phyloP scores from a whole-genome alignment of 1,140 invertebrate species.

The Hypothenemus hampei region DNA sequence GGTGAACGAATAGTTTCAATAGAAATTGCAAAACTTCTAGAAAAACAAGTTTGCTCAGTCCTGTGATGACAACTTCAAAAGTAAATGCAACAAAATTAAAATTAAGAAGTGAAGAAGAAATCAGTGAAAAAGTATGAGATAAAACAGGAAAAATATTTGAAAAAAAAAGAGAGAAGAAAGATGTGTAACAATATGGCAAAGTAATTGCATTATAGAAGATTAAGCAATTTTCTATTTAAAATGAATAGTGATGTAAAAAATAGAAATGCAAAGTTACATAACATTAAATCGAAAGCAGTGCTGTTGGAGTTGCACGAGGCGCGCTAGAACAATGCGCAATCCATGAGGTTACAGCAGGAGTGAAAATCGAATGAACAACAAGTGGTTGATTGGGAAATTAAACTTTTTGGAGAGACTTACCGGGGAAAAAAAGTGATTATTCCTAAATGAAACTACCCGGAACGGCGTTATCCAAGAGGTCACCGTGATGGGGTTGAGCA shows the following conservation, averaged over 20 bases:
- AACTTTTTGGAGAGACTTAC: constrained; percentile 27
- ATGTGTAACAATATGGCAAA: constrained; percentile 14
- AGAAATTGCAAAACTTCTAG: no score
- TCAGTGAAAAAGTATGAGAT: neutral
- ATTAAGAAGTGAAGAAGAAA: no score
- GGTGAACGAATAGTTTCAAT: no score
- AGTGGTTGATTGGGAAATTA: constrained; percentile 23
- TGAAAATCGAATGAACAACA: constrained; percentile 33
- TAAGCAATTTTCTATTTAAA: constrained; percentile 21
- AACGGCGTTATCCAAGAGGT: constrained; percentile 30
- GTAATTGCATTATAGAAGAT: constrained; percentile 10
- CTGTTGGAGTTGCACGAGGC: constrained; percentile 34
- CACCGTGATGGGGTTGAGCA: constrained; percentile 35
- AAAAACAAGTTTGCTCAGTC: no score
- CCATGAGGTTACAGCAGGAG: constrained; percentile 5
- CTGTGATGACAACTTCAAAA: no score
- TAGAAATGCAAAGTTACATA: constrained; percentile 38
- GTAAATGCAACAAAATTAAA: no score
- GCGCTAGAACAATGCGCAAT: constrained; percentile 36
- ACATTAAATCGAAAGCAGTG: constrained; percentile 32
- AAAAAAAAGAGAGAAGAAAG: neutral
- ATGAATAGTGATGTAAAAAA: constrained; percentile 32
- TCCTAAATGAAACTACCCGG: constrained; percentile 22
- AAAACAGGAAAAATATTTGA: neutral
- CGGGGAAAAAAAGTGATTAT: constrained; percentile 22